phyloP scores from a whole-genome alignment of 2,888 invertebrate species.

The Eupithecia inturbata region DNA sequence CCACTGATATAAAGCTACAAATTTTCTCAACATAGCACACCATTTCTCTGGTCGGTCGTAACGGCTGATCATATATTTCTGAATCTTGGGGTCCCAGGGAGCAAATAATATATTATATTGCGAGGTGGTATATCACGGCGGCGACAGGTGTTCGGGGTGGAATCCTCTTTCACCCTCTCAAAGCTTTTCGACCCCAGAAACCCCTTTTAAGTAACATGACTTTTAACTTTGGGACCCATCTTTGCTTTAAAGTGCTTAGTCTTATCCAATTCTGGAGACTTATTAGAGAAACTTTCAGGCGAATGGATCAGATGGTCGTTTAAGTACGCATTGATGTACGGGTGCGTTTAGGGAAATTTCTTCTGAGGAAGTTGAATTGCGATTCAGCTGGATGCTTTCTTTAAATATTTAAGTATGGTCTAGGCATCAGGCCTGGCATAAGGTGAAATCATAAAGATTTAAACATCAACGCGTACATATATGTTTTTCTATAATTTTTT shows the following conservation, averaged over 20 bases:
- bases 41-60: constrained; percentile 40
- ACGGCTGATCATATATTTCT: constrained; percentile 43
- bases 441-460: too few relatives aligned
- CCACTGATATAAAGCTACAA: constrained; percentile 22
- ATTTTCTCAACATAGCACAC: constrained; percentile 30
- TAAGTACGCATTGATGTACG: constrained; percentile 28
- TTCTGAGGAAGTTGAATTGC: constrained; percentile 8
- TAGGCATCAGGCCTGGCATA: too few relatives aligned
- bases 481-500: too few relatives aligned
- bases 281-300: constrained; percentile 54
- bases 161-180: constrained; percentile 74
- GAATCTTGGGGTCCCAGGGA: constrained; percentile 35
- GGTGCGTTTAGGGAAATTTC: constrained; percentile 16
- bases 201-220: constrained; percentile 83
- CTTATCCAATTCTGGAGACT: constrained; percentile 68
- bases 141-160: constrained; percentile 74
- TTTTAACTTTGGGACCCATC: constrained; percentile 83
- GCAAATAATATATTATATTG: constrained; percentile 60
- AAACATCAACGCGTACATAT: too few relatives aligned
- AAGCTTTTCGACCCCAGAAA: constrained; percentile 75
- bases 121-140: constrained; percentile 60
- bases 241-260: constrained; percentile 77
- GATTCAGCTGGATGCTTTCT: constrained; percentile 2
- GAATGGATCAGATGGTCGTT: constrained; percentile 51
- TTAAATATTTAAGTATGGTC: constrained; percentile 3